Percentiles rank a stretch among this genome's conserved stretches.
These are phyloP conservation scores for Sebastiscus albofasciatus DNA, from an alignment of 2,797 vertebrate species.

Conservation along the genomic window DNA sequence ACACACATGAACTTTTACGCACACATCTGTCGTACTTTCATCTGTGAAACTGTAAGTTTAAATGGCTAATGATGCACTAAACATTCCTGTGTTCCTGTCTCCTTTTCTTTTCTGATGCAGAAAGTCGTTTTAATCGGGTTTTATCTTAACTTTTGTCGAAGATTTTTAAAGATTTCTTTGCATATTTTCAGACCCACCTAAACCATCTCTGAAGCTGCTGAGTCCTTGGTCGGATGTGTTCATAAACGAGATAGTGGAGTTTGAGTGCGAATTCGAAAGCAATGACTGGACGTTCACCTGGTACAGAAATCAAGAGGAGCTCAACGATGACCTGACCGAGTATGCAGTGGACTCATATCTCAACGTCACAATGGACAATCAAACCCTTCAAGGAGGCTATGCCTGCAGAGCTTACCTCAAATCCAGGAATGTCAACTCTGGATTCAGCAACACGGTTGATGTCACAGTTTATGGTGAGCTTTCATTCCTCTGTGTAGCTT, in stretches of 20 bases:
- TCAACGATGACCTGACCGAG: fast-evolving
- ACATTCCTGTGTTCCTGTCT: neutral
- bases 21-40: neutral
- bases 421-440: conserved; percentile 4
- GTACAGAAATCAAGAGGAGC: neutral
- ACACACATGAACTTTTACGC: neutral
- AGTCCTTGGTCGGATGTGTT: conserved; percentile 60
- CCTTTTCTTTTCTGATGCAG: neutral
- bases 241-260: conserved; percentile 40
- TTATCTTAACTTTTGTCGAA: neutral
- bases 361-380: neutral
- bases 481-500: neutral
- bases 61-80: neutral
- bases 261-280: conserved; percentile 26
- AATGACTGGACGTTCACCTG: conserved; percentile 53
- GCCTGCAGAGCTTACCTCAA: conserved; percentile 45
- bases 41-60: neutral
- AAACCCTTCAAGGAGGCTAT: neutral
- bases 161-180: neutral
- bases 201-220: conserved; percentile 11
- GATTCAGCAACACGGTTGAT: neutral
- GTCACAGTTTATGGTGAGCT: conserved; percentile 59
- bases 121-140: neutral
- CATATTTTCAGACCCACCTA: conserved; percentile 55
- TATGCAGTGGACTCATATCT: neutral